These are phyloP conservation scores for Coregonus ussuriensis DNA, from an alignment of 2,797 vertebrate genomes.

Conservation along the genomic window DNA sequence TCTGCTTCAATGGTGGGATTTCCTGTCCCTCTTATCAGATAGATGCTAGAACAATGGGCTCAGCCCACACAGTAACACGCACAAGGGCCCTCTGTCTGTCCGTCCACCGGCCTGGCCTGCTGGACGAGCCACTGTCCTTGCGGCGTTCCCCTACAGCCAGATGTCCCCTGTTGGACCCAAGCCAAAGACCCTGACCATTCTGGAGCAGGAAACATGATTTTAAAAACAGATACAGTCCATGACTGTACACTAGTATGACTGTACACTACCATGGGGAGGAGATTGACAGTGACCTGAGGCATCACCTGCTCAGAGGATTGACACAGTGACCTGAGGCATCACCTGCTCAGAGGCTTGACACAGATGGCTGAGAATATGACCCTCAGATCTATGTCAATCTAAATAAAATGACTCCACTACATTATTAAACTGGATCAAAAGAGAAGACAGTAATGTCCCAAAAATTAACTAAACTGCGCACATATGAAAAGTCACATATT, in stretches of 20 bases:
- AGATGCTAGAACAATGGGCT: constrained; percentile 73
- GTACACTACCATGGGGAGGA: constrained; percentile 11
- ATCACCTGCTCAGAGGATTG: constrained; percentile 26
- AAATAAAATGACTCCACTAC: constrained; percentile 1
- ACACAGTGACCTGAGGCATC: constrained; percentile 6
- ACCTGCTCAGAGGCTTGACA: constrained; percentile 14
- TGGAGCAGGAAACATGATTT: constrained; percentile 41
- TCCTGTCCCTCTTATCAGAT: constrained; percentile 78
- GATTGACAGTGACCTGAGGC: constrained; percentile 20
- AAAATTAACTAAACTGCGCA: not conserved
- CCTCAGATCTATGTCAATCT: constrained; percentile 8
- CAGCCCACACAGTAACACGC: constrained; percentile 48
- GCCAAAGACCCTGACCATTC: constrained; percentile 35
- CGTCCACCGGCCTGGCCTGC: not conserved
- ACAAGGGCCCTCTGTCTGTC: constrained; percentile 16
- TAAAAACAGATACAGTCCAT: constrained; percentile 22
- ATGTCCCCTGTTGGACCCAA: constrained; percentile 58
- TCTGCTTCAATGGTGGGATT: constrained; percentile 76
- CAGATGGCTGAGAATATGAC: constrained; percentile 35
- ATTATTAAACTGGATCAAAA: not conserved
- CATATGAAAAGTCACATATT: not conserved
- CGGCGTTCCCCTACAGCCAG: constrained; percentile 60
- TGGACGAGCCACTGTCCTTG: constrained; percentile 30
- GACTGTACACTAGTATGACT: constrained; percentile 3
- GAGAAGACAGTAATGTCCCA: not conserved